phyloP scores from a whole-genome alignment of 2,888 invertebrate genomes.

The Cerceris ruficornis region DNA sequence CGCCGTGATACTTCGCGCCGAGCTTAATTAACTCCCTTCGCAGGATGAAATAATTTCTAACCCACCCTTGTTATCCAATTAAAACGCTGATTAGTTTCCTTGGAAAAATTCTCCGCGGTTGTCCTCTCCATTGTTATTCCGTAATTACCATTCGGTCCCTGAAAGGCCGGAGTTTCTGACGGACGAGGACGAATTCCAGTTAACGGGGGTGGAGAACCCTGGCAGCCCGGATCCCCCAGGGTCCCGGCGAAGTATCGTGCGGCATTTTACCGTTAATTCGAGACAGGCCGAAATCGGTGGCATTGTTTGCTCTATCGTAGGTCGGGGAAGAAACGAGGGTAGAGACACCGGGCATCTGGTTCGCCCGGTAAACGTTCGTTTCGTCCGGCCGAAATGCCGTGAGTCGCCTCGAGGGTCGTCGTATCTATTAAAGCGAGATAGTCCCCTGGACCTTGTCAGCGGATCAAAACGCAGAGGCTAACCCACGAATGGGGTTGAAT shows the following conservation, averaged over 20 bases:
- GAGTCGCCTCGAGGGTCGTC: slow-evolving; percentile 65
- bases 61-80: slow-evolving; percentile 8
- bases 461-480: slow-evolving; percentile 53
- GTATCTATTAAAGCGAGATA: slow-evolving; percentile 64
- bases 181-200: slow-evolving; percentile 41
- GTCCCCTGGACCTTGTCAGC: slow-evolving; percentile 57
- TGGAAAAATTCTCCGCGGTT: slow-evolving; percentile 13
- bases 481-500: slow-evolving; percentile 18
- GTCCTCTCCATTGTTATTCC: slow-evolving; percentile 26
- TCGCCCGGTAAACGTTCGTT: slow-evolving; percentile 40
- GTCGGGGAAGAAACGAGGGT: slow-evolving; percentile 54
- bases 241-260: slow-evolving; percentile 56
- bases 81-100: not conserved
- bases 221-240: slow-evolving; percentile 43
- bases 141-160: slow-evolving; percentile 41
- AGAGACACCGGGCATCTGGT: slow-evolving; percentile 31
- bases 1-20: too few relatives aligned
- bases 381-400: slow-evolving; percentile 52
- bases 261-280: slow-evolving; percentile 65
- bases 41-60: not conserved
- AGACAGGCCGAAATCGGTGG: slow-evolving; percentile 40
- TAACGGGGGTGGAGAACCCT: slow-evolving; percentile 37
- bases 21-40: too few relatives aligned
- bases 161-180: slow-evolving; percentile 9
- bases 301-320: slow-evolving; percentile 57